A percentile compares a stretch with the other conserved stretches of the same genome.
These are phyloP conservation scores for Poeciliopsis occidentalis DNA, from an alignment of 2,113 vertebrate genomes.

Conservation along the genomic window DNA sequence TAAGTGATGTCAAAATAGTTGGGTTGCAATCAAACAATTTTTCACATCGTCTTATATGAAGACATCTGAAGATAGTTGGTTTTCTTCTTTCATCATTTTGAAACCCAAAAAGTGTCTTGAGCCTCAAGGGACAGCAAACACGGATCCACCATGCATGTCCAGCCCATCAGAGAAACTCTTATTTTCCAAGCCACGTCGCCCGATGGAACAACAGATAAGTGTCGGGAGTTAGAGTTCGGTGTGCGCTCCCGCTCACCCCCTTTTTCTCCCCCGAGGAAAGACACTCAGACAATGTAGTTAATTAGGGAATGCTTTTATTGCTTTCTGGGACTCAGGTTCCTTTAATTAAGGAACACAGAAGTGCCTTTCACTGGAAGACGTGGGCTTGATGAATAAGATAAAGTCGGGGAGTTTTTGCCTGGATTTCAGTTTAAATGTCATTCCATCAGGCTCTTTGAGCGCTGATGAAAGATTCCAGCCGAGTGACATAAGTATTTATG, in stretches of 20 bases:
- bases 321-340: conserved; percentile 76
- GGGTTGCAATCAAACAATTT: too few relatives aligned
- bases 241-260: conserved; percentile 21
- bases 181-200: conserved; percentile 58
- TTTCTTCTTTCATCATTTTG: neutral
- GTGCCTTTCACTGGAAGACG: conserved; percentile 66
- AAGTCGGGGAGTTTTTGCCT: conserved; percentile 23
- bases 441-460: conserved; percentile 30
- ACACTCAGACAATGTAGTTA: conserved; percentile 76
- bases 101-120: conserved; percentile 62
- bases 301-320: conserved; percentile 80
- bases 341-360: conserved; percentile 80
- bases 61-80: neutral
- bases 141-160: conserved; percentile 49
- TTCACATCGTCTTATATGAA: too few relatives aligned
- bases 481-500: conserved; percentile 8
- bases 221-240: conserved; percentile 61
- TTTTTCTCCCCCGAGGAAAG: conserved; percentile 58
- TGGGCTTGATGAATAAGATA: conserved; percentile 65
- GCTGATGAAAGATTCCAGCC: conserved; percentile 19
- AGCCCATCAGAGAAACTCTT: conserved; percentile 60
- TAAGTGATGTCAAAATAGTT: too few relatives aligned
- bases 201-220: conserved; percentile 69
- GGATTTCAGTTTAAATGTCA: conserved; percentile 38
- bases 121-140: conserved; percentile 57